Base-by-base conservation (phyloP, 2,113 vertebrate genomes). In the Physeter macrocephalus region DNA sequence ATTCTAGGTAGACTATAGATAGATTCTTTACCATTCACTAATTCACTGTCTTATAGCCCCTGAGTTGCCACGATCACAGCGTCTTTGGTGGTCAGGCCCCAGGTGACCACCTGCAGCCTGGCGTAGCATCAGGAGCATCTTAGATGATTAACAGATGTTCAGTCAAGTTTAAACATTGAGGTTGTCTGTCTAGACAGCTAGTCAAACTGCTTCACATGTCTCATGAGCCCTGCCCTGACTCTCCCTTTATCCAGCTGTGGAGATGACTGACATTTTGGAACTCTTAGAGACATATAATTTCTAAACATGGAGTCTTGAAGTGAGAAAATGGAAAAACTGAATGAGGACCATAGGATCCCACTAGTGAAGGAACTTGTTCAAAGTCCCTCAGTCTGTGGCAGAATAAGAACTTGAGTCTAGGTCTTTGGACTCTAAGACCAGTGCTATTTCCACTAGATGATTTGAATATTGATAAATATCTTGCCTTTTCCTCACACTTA, bases 111-210 rank as follows among this genome's bases (percentile, higher is more conserved):
- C 93, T 94, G 82, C 20, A 64, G 80, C 9, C 52, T 82, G 61
- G 36, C 2, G 1, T 10, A 97, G 87, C 41, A 74, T 88, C 43
- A 90, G 82, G 80, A 88, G 54, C 72, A 85, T 59, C 92, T 90
- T 88, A 66, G 96, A 97, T 96, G 92, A 74, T 64, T 92, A 94
- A 78, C 97, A 97, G 96, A 97, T 95, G 95, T 96, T 77, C 80
- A 75, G 41, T 74, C 46, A 89, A 90, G 75, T 97, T 97, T 97
- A 98, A 95, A 98, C 84, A 98, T 27, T 88, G 49, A 97, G 80
- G 66, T 5, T 96, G 97, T 97, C 94, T 97, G 97, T 98, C 97
- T 97, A 98, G 98, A 98, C 97, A 97, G 95, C 97, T 84, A 94
- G 85, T 90, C 95, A 94, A 95, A 88, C 61, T 54, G 88, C 82